Evolutionary conservation across 2,888 invertebrate species (phyloP).

Genomic region (Lasioglossum leucozonium): DNA sequence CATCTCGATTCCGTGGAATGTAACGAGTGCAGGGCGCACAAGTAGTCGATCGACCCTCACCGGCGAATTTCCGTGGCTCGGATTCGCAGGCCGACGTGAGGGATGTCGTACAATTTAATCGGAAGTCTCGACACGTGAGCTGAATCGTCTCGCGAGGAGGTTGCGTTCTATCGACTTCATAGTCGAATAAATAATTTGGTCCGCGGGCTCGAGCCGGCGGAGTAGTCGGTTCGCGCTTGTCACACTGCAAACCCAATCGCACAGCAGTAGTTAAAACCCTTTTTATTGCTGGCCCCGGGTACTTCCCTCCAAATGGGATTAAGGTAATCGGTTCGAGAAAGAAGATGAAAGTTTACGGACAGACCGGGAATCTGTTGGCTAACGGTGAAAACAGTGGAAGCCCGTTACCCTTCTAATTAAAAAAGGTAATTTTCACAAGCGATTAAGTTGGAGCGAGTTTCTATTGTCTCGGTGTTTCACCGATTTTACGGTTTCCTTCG

Average conservation of each 20-base stretch:
- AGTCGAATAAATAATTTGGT: slow-evolving; percentile 52
- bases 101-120: slow-evolving; percentile 54
- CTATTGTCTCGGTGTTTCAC: background rate
- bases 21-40: background rate
- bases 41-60: background rate
- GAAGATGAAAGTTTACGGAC: slow-evolving; percentile 21
- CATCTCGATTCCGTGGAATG: slow-evolving; percentile 26
- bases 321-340: background rate
- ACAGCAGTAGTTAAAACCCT: background rate
- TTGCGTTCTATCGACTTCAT: slow-evolving; percentile 43
- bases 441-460: background rate
- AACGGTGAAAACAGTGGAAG: background rate
- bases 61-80: slow-evolving; percentile 23
- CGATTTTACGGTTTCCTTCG: background rate
- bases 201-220: background rate
- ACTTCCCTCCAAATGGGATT: background rate
- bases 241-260: slow-evolving; percentile 15
- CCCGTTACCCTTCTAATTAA: slow-evolving; percentile 10
- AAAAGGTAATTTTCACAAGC: background rate
- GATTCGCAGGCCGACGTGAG: slow-evolving; percentile 24
- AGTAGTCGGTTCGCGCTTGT: background rate
- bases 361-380: background rate
- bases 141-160: slow-evolving; percentile 40
- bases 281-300: slow-evolving; percentile 8
- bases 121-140: slow-evolving; percentile 52